Base-by-base conservation (phyloP, 2,888 invertebrate genomes). In the Rhimphoctona megacephalus region DNA sequence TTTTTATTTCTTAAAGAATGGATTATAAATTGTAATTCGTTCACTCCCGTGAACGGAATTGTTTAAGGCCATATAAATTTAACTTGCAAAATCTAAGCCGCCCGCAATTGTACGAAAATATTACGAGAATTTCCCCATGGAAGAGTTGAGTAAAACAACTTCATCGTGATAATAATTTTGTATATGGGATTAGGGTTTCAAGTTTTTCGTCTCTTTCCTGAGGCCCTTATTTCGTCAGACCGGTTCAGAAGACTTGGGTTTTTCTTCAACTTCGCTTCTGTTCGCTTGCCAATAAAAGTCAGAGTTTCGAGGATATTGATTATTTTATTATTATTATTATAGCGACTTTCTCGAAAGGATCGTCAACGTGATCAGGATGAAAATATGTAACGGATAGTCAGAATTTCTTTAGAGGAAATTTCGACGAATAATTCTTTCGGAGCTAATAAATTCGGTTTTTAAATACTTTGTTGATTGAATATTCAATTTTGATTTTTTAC, bases 261-360 rank as follows among this genome's bases (percentile, higher is more conserved):
- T 76, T 81, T 70, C 52, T 66, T 43, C 2, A 25, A 25, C 54
- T 76, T 25, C 33, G 25, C 52, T 46, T 76, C n/a, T 19, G 22
- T n/a, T 39, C 30, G 30, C 54, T 30, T 19, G 11, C 39, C 33
- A 25, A 61, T 54, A 76, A 76, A 43, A 39, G 19, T 14, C 33
- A 22, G 6, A 2, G 52, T 82, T 69, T 46, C 25, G 69, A 9
- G 36, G 46, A 81, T 67, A 74, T 57, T 43, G 52, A n/a, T 39
- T 17, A 77, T n/a, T 33, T 74, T 46, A 70, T 74, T 43, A 66
- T 77, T 66, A 22, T 66, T 77, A n/a, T 64, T 66, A 17, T 22
- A 6, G 33, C 33, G 22, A 66, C 19, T 77, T 43, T 54, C 66
- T n/a, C 17, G 49, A 49, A 46, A 77, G 46, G 22, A 6, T 73